A percentile compares a stretch with the other conserved stretches of the same genome.
These are phyloP conservation scores for Mormyrops boulengeri DNA, from an alignment of 2,797 vertebrate genomes.

Conservation along the genomic window DNA sequence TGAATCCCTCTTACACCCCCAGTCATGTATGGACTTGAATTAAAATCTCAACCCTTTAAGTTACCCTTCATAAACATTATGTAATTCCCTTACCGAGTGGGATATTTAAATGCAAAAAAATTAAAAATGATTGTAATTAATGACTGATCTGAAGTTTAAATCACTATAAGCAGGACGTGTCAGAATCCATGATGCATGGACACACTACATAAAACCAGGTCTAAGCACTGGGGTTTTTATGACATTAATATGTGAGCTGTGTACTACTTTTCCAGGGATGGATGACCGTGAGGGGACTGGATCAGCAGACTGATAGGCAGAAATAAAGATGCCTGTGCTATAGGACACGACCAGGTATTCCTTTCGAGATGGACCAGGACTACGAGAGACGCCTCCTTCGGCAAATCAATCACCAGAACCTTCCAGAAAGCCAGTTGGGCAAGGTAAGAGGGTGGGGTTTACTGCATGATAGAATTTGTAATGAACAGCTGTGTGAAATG, in stretches of 20 bases:
- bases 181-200: not conserved
- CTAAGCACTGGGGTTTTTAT: not conserved
- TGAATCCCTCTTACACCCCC: not conserved
- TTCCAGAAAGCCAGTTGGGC: slow-evolving; percentile 56
- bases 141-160: not conserved
- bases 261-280: slow-evolving; percentile 47
- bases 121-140: not conserved
- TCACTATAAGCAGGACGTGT: not conserved
- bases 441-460: slow-evolving; percentile 49
- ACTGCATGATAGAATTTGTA: not conserved
- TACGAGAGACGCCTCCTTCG: slow-evolving; percentile 71
- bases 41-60: not conserved
- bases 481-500: not conserved
- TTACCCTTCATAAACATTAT: not conserved
- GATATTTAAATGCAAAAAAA: not conserved
- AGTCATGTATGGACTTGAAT: not conserved
- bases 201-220: not conserved
- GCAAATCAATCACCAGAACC: slow-evolving; percentile 74
- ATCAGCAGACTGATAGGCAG: slow-evolving; percentile 38
- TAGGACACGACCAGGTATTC: slow-evolving; percentile 31
- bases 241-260: not conserved
- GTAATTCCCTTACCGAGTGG: not conserved
- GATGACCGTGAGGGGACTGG: slow-evolving; percentile 44
- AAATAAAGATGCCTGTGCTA: slow-evolving; percentile 36
- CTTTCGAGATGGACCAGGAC: slow-evolving; percentile 67